Conservation (phyloP, 1,140 invertebrate genomes). For the Drosophila serrata region DNA sequence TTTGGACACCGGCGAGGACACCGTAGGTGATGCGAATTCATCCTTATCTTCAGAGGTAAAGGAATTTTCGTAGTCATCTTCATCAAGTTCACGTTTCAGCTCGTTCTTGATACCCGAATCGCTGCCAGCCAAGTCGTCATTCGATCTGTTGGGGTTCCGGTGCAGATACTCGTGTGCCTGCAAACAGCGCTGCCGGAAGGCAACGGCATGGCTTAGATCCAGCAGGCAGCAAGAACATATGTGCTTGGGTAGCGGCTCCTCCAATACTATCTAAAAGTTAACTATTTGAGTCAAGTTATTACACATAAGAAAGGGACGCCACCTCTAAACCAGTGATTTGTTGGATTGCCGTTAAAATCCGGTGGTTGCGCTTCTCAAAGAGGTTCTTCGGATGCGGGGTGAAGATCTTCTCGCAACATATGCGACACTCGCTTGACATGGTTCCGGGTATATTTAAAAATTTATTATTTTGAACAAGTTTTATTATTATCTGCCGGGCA, state of each 20-base stretch:
- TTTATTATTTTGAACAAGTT: neutral
- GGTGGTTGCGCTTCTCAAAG: conserved; percentile 43
- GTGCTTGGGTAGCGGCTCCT: conserved; percentile 42
- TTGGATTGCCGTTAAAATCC: conserved; percentile 39
- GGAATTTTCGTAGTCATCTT: neutral
- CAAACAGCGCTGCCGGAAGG: conserved; percentile 61
- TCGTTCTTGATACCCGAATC: neutral
- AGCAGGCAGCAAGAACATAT: conserved; percentile 68
- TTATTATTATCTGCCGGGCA: conserved; percentile 8
- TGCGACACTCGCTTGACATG: conserved; percentile 51
- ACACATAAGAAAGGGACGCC: neutral
- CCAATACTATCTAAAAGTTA: conserved; percentile 27
- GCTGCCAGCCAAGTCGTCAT: no score
- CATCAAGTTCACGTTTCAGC: neutral
- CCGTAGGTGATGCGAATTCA: neutral
- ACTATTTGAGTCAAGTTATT: neutral
- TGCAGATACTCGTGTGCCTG: conserved; percentile 27
- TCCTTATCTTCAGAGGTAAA: neutral
- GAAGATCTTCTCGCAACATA: conserved; percentile 57
- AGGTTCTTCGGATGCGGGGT: conserved; percentile 56
- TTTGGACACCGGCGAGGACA: neutral
- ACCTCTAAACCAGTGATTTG: conserved; percentile 56
- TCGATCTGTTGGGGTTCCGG: neutral
- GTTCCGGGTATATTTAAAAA: neutral
- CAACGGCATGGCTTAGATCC: conserved; percentile 56